These are phyloP conservation scores for Oreochromis grahami DNA, from an alignment of 2,797 vertebrate genomes.

Conservation along the genomic window DNA sequence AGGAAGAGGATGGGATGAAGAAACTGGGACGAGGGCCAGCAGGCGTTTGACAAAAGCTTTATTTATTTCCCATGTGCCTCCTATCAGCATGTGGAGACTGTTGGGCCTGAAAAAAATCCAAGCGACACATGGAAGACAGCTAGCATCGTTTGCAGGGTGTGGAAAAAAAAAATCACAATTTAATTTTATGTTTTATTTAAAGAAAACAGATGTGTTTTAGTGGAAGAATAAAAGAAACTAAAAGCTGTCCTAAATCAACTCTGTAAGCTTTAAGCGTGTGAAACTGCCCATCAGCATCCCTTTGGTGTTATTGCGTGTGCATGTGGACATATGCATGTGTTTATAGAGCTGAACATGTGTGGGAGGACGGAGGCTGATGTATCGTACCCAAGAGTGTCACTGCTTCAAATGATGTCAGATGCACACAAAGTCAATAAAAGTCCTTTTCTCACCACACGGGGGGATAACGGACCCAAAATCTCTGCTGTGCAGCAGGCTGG, in stretches of 20 bases:
- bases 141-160: slow-evolving; percentile 16
- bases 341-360: background rate
- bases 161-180: rapidly evolving
- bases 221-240: slow-evolving; percentile 55
- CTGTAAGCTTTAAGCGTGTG: background rate
- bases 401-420: slow-evolving; percentile 27
- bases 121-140: slow-evolving; percentile 33
- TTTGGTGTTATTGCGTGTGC: background rate
- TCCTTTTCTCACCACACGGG: background rate
- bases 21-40: slow-evolving; percentile 24
- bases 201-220: slow-evolving; percentile 34
- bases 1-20: slow-evolving; percentile 13
- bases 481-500: slow-evolving; percentile 47
- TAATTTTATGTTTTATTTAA: slow-evolving; percentile 59
- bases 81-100: slow-evolving; percentile 10
- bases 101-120: slow-evolving; percentile 8
- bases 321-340: background rate
- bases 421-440: background rate
- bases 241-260: slow-evolving; percentile 31
- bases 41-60: slow-evolving; percentile 42
- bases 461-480: background rate
- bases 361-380: slow-evolving; percentile 9
- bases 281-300: background rate
- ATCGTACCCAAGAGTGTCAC: slow-evolving; percentile 14
- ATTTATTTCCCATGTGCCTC: slow-evolving; percentile 64